A percentile compares a stretch with the other conserved stretches of the same genome.
Conservation (phyloP, 2,888 invertebrate genomes). For the Odontomyia ornata region DNA sequence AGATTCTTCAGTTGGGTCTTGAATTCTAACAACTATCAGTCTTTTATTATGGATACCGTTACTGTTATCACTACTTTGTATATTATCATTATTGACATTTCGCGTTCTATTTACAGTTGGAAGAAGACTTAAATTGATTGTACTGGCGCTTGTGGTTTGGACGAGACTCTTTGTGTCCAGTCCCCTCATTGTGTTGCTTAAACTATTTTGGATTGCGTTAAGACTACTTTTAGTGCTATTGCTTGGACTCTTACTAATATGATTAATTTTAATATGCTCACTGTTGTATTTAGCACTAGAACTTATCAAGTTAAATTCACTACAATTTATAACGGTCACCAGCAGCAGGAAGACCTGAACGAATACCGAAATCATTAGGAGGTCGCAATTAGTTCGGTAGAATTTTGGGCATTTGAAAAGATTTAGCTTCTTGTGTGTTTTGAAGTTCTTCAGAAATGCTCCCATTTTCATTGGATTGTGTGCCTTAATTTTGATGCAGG, state of each 20-base stretch:
- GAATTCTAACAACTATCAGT: constrained; percentile 45
- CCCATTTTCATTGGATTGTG: constrained; percentile 9
- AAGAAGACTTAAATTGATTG: background rate
- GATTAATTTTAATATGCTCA: constrained; percentile 6
- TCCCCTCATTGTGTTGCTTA: background rate
- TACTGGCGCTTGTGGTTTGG: background rate
- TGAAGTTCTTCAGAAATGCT: constrained; percentile 45
- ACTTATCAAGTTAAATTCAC: constrained; percentile 46
- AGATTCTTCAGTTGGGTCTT: background rate
- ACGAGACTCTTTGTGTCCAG: background rate
- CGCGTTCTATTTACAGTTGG: background rate
- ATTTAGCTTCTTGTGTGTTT: constrained; percentile 46
- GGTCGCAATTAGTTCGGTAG: constrained; percentile 48
- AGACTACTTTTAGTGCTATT: background rate
- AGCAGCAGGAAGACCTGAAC: constrained; percentile 40
- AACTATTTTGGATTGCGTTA: background rate
- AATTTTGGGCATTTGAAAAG: constrained; percentile 45
- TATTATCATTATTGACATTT: constrained; percentile 26
- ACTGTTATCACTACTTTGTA: constrained; percentile 6
- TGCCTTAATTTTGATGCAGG: no score
- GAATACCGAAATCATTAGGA: constrained; percentile 33
- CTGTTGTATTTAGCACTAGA: background rate
- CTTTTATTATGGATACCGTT: constrained; percentile 34
- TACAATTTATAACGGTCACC: constrained; percentile 46
- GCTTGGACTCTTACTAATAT: background rate